phyloP scores from a whole-genome alignment of 2,797 vertebrate genomes.

The Lepilemur septentrionalis region DNA sequence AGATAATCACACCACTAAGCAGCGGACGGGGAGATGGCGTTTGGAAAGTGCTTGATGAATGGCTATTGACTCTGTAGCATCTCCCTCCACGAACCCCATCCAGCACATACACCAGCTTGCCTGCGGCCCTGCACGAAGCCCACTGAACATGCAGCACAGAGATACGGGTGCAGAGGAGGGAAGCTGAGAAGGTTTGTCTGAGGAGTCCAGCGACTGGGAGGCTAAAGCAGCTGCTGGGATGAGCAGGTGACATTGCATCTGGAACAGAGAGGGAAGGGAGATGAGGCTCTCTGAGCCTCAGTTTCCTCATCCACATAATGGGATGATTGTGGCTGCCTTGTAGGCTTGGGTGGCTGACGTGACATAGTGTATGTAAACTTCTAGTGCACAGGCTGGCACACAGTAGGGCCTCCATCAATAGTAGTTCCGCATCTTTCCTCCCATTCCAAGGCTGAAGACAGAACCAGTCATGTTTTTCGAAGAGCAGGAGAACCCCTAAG shows the following conservation, averaged over 20 bases:
- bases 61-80: not conserved
- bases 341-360: not conserved
- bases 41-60: constrained; percentile 36
- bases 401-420: not conserved
- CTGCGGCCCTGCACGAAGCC: not conserved
- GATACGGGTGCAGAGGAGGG: not conserved
- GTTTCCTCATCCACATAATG: not conserved
- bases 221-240: not conserved
- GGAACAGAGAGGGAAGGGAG: not conserved
- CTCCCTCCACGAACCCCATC: no score
- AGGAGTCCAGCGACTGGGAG: not conserved
- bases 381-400: not conserved
- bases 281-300: not conserved
- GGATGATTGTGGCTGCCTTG: not conserved
- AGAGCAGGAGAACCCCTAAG: not conserved
- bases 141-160: not conserved
- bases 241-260: not conserved
- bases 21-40: not conserved
- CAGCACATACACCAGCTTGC: not conserved
- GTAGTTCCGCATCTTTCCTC: not conserved
- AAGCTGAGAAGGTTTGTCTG: not conserved
- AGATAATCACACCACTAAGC: constrained; percentile 25
- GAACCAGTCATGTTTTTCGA: not conserved
- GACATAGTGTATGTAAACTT: not conserved
- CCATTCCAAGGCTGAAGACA: not conserved